Evolutionary conservation across 2,888 invertebrate species (phyloP).

Genomic region (Rhimphoctona megacephalus): DNA sequence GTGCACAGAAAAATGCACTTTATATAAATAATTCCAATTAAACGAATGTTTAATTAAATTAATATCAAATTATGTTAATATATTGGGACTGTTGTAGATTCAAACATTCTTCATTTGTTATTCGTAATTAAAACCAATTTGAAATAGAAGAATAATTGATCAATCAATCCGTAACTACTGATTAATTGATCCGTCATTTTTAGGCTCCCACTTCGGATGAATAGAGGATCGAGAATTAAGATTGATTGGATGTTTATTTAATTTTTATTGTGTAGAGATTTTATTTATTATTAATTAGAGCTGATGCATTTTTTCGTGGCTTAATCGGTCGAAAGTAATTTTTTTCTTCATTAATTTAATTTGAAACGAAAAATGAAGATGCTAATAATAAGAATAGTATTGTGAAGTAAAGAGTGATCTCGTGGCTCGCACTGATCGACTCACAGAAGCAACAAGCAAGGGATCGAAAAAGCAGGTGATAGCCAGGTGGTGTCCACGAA

Average conservation of each 20-base stretch:
- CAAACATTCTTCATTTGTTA: no score
- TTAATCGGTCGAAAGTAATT: neutral
- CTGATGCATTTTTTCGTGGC: no score
- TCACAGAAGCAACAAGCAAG: conserved; percentile 45
- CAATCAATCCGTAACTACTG: neutral
- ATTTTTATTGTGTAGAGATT: neutral
- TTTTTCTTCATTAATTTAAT: neutral
- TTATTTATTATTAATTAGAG: neutral
- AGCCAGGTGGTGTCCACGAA: conserved; percentile 75
- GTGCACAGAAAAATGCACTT: neutral
- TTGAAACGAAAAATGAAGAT: neutral
- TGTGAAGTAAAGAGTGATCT: neutral
- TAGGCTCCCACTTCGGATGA: neutral
- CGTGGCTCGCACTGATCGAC: conserved; percentile 51
- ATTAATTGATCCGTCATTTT: neutral
- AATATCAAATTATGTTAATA: neutral
- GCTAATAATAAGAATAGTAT: neutral
- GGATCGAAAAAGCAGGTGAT: conserved; percentile 69
- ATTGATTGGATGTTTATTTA: neutral
- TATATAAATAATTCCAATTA: neutral
- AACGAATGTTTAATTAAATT: neutral
- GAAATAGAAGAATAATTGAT: neutral
- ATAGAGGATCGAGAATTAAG: neutral
- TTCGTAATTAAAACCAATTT: neutral
- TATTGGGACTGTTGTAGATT: neutral